Conservation (phyloP, 2,888 invertebrate genomes). For the Choristoneura rosaceana region DNA sequence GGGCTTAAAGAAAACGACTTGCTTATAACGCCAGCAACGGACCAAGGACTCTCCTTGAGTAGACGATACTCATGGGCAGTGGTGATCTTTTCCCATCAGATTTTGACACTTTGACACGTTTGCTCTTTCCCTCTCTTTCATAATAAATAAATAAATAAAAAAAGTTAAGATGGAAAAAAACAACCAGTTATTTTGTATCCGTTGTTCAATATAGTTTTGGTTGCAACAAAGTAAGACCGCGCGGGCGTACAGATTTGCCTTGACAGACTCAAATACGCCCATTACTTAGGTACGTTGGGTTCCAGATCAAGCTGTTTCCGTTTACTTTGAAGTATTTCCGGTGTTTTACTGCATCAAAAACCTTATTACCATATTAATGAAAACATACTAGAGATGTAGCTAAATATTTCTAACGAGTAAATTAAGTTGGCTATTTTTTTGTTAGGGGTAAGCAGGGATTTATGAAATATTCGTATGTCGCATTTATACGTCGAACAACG, state of each 20-base stretch:
- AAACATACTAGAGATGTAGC: conserved; percentile 17
- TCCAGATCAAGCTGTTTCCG: conserved; percentile 55
- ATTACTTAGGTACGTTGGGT: conserved; percentile 34
- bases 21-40: too few relatives aligned
- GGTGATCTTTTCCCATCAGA: too few relatives aligned
- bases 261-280: conserved; percentile 25
- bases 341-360: conserved; percentile 58
- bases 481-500: neutral
- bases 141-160: too few relatives aligned
- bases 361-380: conserved; percentile 55
- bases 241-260: conserved; percentile 31
- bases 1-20: too few relatives aligned
- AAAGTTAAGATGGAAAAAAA: too few relatives aligned
- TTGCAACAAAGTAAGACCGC: conserved; percentile 36
- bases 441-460: neutral
- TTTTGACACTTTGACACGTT: too few relatives aligned
- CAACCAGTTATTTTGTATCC: neutral
- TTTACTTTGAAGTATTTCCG: conserved; percentile 65
- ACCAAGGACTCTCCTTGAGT: too few relatives aligned
- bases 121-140: too few relatives aligned
- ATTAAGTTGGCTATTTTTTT: neutral
- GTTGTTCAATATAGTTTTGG: conserved; percentile 44
- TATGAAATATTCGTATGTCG: neutral
- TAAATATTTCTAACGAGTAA: neutral
- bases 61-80: too few relatives aligned